Evolutionary conservation across 2,113 vertebrate species (phyloP), one percentile per base, ranked within the genome.

Genomic region (Girardinichthys multiradiatus): DNA sequence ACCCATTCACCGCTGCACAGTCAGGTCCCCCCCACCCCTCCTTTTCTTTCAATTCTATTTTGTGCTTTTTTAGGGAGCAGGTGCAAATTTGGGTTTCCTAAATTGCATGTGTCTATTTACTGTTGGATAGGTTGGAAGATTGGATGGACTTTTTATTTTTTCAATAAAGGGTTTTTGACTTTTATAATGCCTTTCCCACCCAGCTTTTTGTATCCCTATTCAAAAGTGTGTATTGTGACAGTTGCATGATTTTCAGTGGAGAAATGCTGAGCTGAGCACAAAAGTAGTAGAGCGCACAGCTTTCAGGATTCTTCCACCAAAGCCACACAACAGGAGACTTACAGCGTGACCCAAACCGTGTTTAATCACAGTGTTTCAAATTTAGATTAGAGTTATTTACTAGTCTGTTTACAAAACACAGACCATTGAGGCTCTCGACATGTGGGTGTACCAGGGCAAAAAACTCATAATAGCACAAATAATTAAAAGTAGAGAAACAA

Each of bases 91-190:
- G 76, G 71, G 82, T 68, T 76, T 83, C 81, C 77, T 87, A 91
- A 90, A 88, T 75, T 79, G 86, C 83, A 79, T 81, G 68, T 45
- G 7, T 79, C 82, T 59, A 76, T 76, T 76, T 77, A 85, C 81
- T 89, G 71, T 81, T 90, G 80, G 90, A 92, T 91, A 54, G n/a
- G n/a, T n/a, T n/a, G n/a, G n/a, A n/a, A n/a, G 19, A 90, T 92
- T 91, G 91, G 51, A 94, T 91, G 75, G 42, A 5, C 17, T 45
- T 12, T 42, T 42, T 42, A 59, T 80, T 91, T 86, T 74, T 65
- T 84, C 91, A n/a, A n/a, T n/a, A n/a, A n/a, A n/a, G n/a, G n/a
- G n/a, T 91, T 82, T 91, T 82, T 37, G n/a, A n/a, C n/a, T 89
- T 86, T 87, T 74, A 78, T 68, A 80, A 76, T 37, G 28, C 76